A percentile compares a stretch with the other conserved stretches of the same genome.
These are phyloP conservation scores for Andrena fulva DNA, from an alignment of 2,888 invertebrate species.

Conservation along the genomic window DNA sequence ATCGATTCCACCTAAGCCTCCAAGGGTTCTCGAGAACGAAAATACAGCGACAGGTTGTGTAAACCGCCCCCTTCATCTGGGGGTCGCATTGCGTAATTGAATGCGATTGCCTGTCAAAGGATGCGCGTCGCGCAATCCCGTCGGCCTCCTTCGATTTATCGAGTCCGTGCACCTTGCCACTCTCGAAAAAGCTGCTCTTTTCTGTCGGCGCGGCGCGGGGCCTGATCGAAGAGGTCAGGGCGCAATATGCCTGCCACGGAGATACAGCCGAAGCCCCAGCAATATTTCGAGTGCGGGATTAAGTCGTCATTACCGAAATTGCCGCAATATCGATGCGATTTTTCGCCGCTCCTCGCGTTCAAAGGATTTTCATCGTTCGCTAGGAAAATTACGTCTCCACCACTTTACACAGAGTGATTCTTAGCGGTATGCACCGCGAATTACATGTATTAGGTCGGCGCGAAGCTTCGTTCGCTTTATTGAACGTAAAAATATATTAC, in stretches of 20 bases:
- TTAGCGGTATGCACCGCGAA: too few species aligned
- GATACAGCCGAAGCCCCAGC: neutral
- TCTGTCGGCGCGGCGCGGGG: neutral
- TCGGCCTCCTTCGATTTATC: conserved; percentile 10
- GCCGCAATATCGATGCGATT: neutral
- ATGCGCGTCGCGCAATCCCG: conserved; percentile 36
- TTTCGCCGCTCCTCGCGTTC: neutral
- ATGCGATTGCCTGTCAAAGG: conserved; percentile 20
- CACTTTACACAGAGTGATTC: too few species aligned
- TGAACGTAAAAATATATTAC: too few species aligned
- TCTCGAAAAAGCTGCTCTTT: neutral
- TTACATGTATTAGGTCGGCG: too few species aligned
- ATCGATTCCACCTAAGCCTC: conserved; percentile 30
- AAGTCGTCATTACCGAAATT: neutral
- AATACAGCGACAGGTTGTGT: conserved; percentile 11
- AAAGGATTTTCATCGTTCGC: too few species aligned
- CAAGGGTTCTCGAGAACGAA: conserved; percentile 13
- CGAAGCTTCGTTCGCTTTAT: too few species aligned
- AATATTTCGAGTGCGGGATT: neutral
- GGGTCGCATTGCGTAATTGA: conserved; percentile 38
- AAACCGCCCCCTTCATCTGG: conserved; percentile 24
- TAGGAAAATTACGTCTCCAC: too few species aligned
- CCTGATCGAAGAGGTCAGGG: neutral
- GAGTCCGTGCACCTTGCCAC: conserved; percentile 2
- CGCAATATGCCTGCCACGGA: neutral